Evolutionary conservation across 2,113 vertebrate species (phyloP), one percentile per base, ranked within the genome.

Genomic region (human (Homo sapiens)): DNA sequence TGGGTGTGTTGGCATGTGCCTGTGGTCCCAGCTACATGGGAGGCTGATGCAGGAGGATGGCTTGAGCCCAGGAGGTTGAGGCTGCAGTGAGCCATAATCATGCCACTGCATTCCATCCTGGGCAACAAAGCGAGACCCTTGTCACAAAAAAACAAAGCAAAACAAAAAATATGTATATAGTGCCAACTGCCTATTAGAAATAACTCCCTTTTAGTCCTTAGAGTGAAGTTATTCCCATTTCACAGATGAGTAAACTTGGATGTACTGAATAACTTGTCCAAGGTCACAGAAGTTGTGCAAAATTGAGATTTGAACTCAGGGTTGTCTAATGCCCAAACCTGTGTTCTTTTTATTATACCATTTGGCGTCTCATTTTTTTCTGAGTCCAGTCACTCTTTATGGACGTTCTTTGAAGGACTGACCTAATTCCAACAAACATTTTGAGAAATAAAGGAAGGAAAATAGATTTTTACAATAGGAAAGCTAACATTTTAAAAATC

Each of bases 381-480:
- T n/a, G 59, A 93, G 78, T 82, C 40, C 9, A 48, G 22, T 92
- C n/a, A 82, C 38, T 27, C 35, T 86, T 95, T 76, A 35, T 86
- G 75, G 93, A 38, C n/a, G 35, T 57, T 89, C 52, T 96, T 95
- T 93, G 32, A 84, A 97, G 43, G 16, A 4, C 45, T 93, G 88
- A 90, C 11, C 40, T 83, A 86, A 93, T 88, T 75, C 48, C 35
- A 88, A 13, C 38, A 89, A 93, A 93, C 11, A 72, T 61, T 85
- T 93, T 85, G 91, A 89, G 89, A 97, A 89, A 85, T 32, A 96
- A 78, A 85, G 52, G 48, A 96, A 81, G 30, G 68, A 91, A 93
- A 94, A 86, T 38, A 89, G 78, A 59, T 86, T 94, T 97, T 97
- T 94, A 59, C 9, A 93, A 57, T 82, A 93, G 43, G 78, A 95